Conservation (phyloP, 2,113 vertebrate species). For the Prunella himalayana region DNA sequence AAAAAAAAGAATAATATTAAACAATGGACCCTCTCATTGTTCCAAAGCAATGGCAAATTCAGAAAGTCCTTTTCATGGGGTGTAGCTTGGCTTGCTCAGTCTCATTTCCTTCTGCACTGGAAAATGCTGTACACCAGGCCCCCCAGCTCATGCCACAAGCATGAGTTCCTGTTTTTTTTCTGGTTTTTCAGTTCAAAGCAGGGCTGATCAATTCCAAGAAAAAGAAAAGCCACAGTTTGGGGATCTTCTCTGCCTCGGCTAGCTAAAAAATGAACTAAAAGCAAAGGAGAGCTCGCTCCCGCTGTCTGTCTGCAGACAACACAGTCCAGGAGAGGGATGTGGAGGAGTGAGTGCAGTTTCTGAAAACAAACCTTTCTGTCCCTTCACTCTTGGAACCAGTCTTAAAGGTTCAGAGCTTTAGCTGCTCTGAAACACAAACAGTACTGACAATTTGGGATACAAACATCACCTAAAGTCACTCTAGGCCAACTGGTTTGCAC, state of each 20-base stretch:
- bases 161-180: not conserved
- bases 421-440: no score
- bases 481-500: not conserved
- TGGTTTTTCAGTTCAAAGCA: not conserved
- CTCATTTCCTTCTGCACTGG: not conserved
- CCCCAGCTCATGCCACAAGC: no score
- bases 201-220: not conserved
- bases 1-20: not conserved
- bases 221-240: not conserved
- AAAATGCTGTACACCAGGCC: not conserved
- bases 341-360: not conserved
- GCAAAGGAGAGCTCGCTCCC: not conserved
- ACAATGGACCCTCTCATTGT: not conserved
- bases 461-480: not conserved
- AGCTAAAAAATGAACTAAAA: not conserved
- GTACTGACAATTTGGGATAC: accelerated
- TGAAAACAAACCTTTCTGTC: not conserved
- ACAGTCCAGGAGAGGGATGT: not conserved
- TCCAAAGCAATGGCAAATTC: not conserved
- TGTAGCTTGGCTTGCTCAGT: accelerated
- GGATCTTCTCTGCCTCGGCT: no score
- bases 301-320: not conserved
- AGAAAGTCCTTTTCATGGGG: not conserved
- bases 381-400: accelerated
- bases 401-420: not conserved